These are phyloP conservation scores for Cyprinodon brontotheroides DNA, from an alignment of 2,113 vertebrate genomes.

Conservation along the genomic window DNA sequence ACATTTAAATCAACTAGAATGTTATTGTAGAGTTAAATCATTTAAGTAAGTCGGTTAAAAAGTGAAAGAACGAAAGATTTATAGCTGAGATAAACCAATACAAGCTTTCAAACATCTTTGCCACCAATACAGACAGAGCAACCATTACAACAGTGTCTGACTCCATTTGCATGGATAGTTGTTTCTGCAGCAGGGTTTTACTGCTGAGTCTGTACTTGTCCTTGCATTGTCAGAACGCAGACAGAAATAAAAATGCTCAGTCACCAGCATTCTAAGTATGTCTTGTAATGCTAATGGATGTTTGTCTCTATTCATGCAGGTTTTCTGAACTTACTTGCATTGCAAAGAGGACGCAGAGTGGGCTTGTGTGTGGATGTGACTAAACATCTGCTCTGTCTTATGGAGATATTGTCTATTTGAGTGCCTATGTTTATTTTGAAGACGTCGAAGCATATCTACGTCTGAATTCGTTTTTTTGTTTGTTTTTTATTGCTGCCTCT, in stretches of 20 bases:
- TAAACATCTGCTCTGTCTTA: slow-evolving; percentile 13
- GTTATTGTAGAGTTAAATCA: not conserved
- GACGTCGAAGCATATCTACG: not conserved
- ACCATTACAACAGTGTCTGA: not conserved
- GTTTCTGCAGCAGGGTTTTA: not conserved
- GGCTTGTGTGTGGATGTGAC: not conserved
- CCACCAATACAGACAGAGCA: not conserved
- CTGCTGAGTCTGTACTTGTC: not conserved
- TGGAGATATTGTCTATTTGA: not conserved
- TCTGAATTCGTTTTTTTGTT: not conserved
- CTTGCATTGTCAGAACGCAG: not conserved
- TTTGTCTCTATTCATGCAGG: not conserved
- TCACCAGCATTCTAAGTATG: not conserved
- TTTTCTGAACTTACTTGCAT: not conserved
- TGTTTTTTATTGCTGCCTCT: not conserved
- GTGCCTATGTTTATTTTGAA: slow-evolving; percentile 2
- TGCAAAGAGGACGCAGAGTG: not conserved
- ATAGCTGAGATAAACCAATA: not conserved
- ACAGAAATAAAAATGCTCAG: not conserved
- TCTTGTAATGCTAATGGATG: not conserved
- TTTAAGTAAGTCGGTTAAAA: not conserved
- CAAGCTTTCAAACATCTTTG: not conserved
- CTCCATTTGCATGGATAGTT: not conserved
- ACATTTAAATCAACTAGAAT: not conserved
- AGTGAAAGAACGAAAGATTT: not conserved